These are phyloP conservation scores for Xanthia togata DNA, from an alignment of 2,888 invertebrate species.

Conservation along the genomic window DNA sequence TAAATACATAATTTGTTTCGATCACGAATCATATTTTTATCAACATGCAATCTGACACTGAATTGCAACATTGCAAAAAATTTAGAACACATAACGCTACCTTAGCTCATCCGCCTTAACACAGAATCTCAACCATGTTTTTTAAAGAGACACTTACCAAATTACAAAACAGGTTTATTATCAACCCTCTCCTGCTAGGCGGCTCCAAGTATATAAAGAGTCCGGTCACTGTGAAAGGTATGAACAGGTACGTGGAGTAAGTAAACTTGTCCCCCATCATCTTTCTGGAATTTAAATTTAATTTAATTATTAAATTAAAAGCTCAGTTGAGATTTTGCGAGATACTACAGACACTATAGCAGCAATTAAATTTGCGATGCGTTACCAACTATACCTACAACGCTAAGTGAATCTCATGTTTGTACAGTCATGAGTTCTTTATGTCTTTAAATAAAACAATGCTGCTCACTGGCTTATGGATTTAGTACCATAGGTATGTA, in stretches of 20 bases:
- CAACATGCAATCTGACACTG: background rate
- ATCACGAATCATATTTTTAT: background rate
- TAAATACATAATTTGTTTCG: too few species aligned
- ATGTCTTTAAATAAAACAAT: background rate
- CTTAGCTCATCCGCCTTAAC: background rate
- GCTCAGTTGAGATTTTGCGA: background rate
- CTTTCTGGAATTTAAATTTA: constrained; percentile 81
- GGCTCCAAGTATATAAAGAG: constrained; percentile 85
- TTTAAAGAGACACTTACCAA: constrained; percentile 75
- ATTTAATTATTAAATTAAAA: too few species aligned
- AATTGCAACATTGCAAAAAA: too few species aligned
- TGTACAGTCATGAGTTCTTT: background rate
- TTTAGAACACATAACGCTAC: too few species aligned
- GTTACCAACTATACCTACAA: background rate
- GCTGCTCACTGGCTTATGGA: background rate
- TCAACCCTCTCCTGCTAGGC: constrained; percentile 82
- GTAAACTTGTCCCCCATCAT: constrained; percentile 78
- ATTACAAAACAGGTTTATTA: constrained; percentile 86
- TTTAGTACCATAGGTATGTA: background rate
- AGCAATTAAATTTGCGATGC: background rate
- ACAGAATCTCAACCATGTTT: background rate
- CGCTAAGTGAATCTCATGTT: background rate
- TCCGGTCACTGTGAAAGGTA: constrained; percentile 82
- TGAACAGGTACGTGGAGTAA: constrained; percentile 76
- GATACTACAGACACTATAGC: background rate